phyloP scores from a whole-genome alignment of 2,113 vertebrate species.

The Onychostoma macrolepis region DNA sequence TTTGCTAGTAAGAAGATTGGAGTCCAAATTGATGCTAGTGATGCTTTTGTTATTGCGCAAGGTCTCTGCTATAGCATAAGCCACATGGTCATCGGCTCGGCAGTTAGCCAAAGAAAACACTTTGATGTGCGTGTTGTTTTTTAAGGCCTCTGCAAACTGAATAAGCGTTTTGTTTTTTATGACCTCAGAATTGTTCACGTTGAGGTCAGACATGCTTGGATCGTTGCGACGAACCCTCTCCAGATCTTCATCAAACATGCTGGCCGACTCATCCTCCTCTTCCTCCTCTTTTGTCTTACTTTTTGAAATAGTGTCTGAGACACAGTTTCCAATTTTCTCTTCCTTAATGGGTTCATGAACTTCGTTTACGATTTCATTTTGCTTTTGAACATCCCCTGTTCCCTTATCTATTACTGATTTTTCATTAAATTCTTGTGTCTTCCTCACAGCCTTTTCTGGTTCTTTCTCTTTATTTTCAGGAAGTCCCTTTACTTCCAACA shows the following conservation, averaged over 20 bases:
- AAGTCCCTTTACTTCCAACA: slow-evolving; percentile 58
- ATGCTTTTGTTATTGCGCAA: slow-evolving; percentile 88
- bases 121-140: slow-evolving; percentile 86
- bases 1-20: slow-evolving; percentile 94
- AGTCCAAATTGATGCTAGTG: slow-evolving; percentile 94
- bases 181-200: slow-evolving; percentile 96
- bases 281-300: slow-evolving; percentile 69
- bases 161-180: slow-evolving; percentile 93
- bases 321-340: slow-evolving; percentile 63
- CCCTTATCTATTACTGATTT: slow-evolving; percentile 34
- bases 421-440: slow-evolving; percentile 9
- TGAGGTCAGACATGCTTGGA: slow-evolving; percentile 82
- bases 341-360: neutral
- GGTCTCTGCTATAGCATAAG: slow-evolving; percentile 89
- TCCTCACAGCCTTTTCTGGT: slow-evolving; percentile 50
- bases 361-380: slow-evolving; percentile 54
- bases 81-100: slow-evolving; percentile 91
- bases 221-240: slow-evolving; percentile 87
- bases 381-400: slow-evolving; percentile 62
- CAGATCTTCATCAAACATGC: slow-evolving; percentile 92
- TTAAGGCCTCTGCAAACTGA: slow-evolving; percentile 88
- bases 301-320: slow-evolving; percentile 61
- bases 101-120: slow-evolving; percentile 92
- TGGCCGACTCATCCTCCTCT: slow-evolving; percentile 80
- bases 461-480: slow-evolving; percentile 51